Evolutionary conservation across 2,888 invertebrate genomes (phyloP), one percentile per base, ranked within the genome.

Genomic region (Drosophila mettleri): DNA sequence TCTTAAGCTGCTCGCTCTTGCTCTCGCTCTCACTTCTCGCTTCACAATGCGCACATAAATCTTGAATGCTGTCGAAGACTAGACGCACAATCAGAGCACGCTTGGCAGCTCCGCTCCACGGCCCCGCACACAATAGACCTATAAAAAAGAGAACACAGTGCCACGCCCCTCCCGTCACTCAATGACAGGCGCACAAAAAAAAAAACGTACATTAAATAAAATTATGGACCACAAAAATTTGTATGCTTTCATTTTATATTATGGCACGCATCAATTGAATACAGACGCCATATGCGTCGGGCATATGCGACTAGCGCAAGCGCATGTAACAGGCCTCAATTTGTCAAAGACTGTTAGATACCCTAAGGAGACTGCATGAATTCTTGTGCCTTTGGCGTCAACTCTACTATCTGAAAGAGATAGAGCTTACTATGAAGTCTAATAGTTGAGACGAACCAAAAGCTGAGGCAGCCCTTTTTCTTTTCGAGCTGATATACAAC

Each of bases 211-310:
- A 46, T 51, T 41, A 62, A 69, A 62, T 53, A 27, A 53, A 57
- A 52, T 69, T 63, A 69, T 69, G 55, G 48, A 38, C 62, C 70
- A 62, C 62, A 48, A 69, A 66, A 43, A 57, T 61, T 55, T 46
- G 68, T 60, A 38, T 46, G 38, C 31, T 36, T 52, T 46, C 38
- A 39, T 61, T 39, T 34, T 14, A 53, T 48, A 53, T 53, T 20
- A 29, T 39, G 39, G 20, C 39, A n/a, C 20, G 29, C 29, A 53
- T 16, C 49, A 24, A 51, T 24, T 36, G 34, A 34, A 22, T 16
- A 14, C 10, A 1, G 3, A 18, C n/a, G 20, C 18, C 1, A 3
- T 0, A 6, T 2, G n/a, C n/a, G 1, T 0, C 14, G 46, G 46
- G 31, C 31, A 31, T 31, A 1, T 31, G 8, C 18, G 46, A 48